Evolutionary conservation across 2,113 vertebrate species (phyloP), one percentile per base, ranked within the genome.

Genomic region (Gila orcuttii): DNA sequence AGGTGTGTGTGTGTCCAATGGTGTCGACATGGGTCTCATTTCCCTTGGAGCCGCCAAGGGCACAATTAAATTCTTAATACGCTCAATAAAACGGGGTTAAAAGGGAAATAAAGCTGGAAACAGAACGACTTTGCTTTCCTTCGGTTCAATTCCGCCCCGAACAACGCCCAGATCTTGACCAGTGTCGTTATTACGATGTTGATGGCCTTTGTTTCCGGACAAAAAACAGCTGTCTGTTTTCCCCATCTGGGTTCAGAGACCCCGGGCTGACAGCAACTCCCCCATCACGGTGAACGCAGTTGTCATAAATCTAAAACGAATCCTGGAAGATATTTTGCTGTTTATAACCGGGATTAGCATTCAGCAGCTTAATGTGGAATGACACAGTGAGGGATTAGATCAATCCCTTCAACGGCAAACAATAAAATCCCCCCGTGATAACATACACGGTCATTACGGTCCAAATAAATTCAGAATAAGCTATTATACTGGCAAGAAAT

Each of bases 11-110:
- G 15, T 59, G 77, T 82, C 77, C 82, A 79, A 28, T 33, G 17
- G 68, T 84, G 76, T 84, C 81, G 76, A 84, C 74, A 82, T 13
- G n/a, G 57, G 21, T 73, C 82, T 86, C 89, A 86, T 79, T 88
- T 88, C 77, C 66, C 79, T 52, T 28, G 69, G 62, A 68, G 33
- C 28, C n/a, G 23, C 64, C 57, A 64, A 33, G 33, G 55, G 77
- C 39, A 28, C 73, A 23, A 86, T 90, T 85, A 75, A 88, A 74
- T 81, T 79, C 50, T 28, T 80, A 85, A 88, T 78, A 75, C 79
- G 85, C 85, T 68, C 33, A 84, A 57, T 89, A 86, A 90, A 88
- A 28, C 25, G 7, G 47, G 50, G 69, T 36, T 42, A 36, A 76
- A 85, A 71, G 69, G 73, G 82, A 77, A 82, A 85, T 86, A 84